These are phyloP conservation scores for Sminthurinus aureus DNA, from an alignment of 2,888 invertebrate genomes.

Conservation along the genomic window DNA sequence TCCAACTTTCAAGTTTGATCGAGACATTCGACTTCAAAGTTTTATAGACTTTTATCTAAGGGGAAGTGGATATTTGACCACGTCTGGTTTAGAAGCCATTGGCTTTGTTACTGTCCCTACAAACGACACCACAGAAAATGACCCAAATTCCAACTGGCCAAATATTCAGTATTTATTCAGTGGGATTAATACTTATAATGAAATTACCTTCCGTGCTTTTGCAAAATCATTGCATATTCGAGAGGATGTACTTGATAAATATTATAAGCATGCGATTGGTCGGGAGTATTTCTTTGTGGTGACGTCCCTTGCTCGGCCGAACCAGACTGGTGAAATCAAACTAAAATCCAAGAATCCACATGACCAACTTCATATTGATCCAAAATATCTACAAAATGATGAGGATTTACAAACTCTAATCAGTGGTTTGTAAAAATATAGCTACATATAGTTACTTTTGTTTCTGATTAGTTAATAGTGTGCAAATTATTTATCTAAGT, in stretches of 20 bases:
- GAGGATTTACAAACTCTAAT: constrained; percentile 49
- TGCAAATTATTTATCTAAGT: background rate
- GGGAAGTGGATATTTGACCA: constrained; percentile 20
- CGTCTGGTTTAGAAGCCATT: background rate
- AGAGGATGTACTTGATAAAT: constrained; percentile 44
- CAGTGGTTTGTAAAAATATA: constrained; percentile 43
- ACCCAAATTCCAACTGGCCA: background rate
- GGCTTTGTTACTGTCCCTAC: background rate
- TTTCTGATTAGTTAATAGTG: background rate
- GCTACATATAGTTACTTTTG: background rate
- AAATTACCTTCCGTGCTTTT: constrained; percentile 10
- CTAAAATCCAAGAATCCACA: constrained; percentile 43
- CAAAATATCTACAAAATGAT: constrained; percentile 55
- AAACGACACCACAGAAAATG: background rate
- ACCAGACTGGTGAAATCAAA: constrained; percentile 46
- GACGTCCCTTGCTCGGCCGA: constrained; percentile 50
- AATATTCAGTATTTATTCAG: background rate
- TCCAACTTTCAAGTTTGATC: background rate
- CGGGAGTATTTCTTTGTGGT: constrained; percentile 55
- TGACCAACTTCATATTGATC: constrained; percentile 49
- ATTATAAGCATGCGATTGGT: constrained; percentile 44
- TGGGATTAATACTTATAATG: constrained; percentile 22
- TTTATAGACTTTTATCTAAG: background rate
- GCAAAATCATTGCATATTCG: constrained; percentile 50
- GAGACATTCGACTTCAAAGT: background rate